These are phyloP conservation scores for Tinea semifulvella DNA, from an alignment of 2,888 invertebrate genomes.

Conservation along the genomic window DNA sequence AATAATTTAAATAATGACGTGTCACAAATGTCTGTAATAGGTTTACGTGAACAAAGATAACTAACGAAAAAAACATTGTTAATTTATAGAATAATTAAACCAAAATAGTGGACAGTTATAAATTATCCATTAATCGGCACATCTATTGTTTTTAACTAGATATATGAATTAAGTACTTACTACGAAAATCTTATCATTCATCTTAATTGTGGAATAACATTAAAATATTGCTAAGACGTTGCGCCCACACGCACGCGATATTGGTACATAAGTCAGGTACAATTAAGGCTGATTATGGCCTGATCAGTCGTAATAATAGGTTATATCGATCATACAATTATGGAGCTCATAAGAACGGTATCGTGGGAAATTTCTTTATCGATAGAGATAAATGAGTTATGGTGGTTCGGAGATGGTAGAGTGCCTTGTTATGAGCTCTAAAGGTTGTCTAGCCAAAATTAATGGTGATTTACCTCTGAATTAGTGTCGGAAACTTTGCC, in stretches of 20 bases:
- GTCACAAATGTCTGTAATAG: too few species aligned
- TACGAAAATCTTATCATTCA: slow-evolving; percentile 62
- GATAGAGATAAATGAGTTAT: slow-evolving; percentile 43
- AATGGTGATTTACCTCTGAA: not conserved
- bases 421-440: slow-evolving; percentile 17
- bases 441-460: slow-evolving; percentile 1
- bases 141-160: slow-evolving; percentile 50
- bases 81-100: too few species aligned
- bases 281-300: slow-evolving; percentile 36
- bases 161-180: slow-evolving; percentile 64
- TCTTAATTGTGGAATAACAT: slow-evolving; percentile 66
- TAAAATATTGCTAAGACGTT: slow-evolving; percentile 56
- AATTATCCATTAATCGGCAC: slow-evolving; percentile 30
- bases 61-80: too few species aligned
- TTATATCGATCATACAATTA: slow-evolving; percentile 53
- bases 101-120: not conserved
- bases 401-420: slow-evolving; percentile 36
- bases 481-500: not conserved
- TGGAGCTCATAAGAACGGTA: slow-evolving; percentile 55
- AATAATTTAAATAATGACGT: too few species aligned
- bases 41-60: too few species aligned
- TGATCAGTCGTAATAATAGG: slow-evolving; percentile 41
- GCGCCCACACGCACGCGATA: slow-evolving; percentile 11
- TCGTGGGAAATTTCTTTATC: slow-evolving; percentile 52
- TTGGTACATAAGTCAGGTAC: slow-evolving; percentile 26